Evolutionary conservation across 2,888 invertebrate species (phyloP).

Genomic region (Morpho deidamia): DNA sequence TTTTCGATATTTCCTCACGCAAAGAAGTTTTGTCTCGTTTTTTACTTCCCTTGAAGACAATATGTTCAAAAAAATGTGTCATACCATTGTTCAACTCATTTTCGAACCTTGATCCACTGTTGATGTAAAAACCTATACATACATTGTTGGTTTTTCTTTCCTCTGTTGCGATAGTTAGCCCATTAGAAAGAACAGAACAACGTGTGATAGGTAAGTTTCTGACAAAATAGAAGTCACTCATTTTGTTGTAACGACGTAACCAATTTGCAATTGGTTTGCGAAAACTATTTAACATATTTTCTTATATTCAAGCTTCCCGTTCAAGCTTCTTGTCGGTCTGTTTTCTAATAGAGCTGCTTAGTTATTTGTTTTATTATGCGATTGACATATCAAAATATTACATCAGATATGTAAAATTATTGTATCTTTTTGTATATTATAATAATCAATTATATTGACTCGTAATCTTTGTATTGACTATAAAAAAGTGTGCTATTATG

Average conservation of each 20-base stretch:
- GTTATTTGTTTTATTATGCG: no score
- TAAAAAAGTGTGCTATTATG: no score
- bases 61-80: constrained; percentile 61
- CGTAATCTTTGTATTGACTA: no score
- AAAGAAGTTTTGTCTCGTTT: constrained; percentile 90
- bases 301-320: no score
- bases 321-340: no score
- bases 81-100: constrained; percentile 46
- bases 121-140: constrained; percentile 48
- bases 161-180: constrained; percentile 94
- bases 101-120: constrained; percentile 58
- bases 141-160: constrained; percentile 86
- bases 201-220: constrained; percentile 89
- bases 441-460: no score
- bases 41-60: constrained; percentile 78
- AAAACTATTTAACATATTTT: not conserved
- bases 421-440: no score
- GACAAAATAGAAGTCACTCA: constrained; percentile 44
- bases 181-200: constrained; percentile 86
- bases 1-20: constrained; percentile 93
- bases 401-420: no score
- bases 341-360: no score
- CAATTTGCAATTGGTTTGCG: not conserved
- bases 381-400: no score
- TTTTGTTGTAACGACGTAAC: constrained; percentile 41